Evolutionary conservation across 2,797 vertebrate species (phyloP).

Genomic region (Chaunax sp.): DNA sequence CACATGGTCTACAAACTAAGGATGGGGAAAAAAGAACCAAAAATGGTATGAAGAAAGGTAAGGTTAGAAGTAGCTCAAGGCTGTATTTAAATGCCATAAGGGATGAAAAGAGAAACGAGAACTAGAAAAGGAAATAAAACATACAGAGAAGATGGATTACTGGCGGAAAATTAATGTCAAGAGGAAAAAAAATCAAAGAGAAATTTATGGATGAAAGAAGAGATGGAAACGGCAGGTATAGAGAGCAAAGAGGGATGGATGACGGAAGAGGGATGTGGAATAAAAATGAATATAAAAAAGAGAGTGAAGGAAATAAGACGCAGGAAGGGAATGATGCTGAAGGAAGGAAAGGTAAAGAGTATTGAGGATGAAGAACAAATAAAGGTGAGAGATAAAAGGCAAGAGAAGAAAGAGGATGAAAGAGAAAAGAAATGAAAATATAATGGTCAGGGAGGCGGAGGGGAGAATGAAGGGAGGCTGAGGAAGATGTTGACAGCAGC

Average conservation of each 20-base stretch:
- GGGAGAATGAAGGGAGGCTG: background rate
- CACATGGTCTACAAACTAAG: background rate
- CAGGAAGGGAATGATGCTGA: background rate
- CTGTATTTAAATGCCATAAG: constrained; percentile 8
- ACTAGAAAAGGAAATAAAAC: background rate
- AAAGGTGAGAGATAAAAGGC: constrained; percentile 17
- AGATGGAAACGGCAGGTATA: background rate
- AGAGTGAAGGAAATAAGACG: background rate
- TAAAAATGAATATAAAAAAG: background rate
- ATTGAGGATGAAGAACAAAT: constrained; percentile 8
- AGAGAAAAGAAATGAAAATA: constrained; percentile 20
- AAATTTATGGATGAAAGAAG: background rate
- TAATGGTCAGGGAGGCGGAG: background rate
- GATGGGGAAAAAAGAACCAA: background rate
- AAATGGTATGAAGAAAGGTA: constrained; percentile 10
- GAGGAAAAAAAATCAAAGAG: background rate
- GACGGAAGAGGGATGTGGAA: background rate
- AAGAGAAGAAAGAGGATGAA: background rate
- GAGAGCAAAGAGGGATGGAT: background rate
- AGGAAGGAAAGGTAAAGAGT: background rate
- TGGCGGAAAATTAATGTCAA: background rate
- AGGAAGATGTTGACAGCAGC: constrained; percentile 11
- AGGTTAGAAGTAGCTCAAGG: constrained; percentile 22
- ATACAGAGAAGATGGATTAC: background rate
- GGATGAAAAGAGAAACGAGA: background rate